Conservation (phyloP, 1,140 invertebrate species). For the Subanguina moxae region DNA sequence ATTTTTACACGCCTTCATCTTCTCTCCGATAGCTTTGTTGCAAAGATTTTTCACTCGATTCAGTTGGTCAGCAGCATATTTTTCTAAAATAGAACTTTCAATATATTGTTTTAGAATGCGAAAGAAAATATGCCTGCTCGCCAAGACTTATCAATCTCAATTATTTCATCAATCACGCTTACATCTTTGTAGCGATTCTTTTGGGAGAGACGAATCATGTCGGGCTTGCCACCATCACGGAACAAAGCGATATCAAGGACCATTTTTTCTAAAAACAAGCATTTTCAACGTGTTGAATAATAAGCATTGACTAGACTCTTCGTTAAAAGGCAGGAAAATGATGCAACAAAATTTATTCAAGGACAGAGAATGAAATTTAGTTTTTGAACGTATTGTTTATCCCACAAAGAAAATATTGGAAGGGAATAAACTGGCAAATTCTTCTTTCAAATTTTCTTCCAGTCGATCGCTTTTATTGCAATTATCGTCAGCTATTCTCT, state of each 20-base stretch:
- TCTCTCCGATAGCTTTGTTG: slow-evolving; percentile 92
- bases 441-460: no score
- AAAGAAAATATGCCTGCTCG: slow-evolving; percentile 67
- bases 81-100: slow-evolving; percentile 21
- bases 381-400: no score
- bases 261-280: slow-evolving; percentile 70
- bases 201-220: slow-evolving; percentile 85
- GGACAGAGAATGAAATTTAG: no score
- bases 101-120: slow-evolving; percentile 17
- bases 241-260: slow-evolving; percentile 96
- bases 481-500: no score
- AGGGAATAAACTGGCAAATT: no score
- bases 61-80: slow-evolving; percentile 70
- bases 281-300: no score
- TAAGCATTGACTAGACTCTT: no score
- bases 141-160: slow-evolving; percentile 83
- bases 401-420: no score
- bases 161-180: slow-evolving; percentile 80
- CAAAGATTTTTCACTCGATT: slow-evolving; percentile 93
- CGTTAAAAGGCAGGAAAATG: no score
- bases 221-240: slow-evolving; percentile 80
- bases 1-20: slow-evolving; percentile 75
- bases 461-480: no score
- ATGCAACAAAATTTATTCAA: no score
- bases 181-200: slow-evolving; percentile 88